These are phyloP conservation scores for Augiades crinisus DNA, from an alignment of 2,888 invertebrate genomes.

Conservation along the genomic window DNA sequence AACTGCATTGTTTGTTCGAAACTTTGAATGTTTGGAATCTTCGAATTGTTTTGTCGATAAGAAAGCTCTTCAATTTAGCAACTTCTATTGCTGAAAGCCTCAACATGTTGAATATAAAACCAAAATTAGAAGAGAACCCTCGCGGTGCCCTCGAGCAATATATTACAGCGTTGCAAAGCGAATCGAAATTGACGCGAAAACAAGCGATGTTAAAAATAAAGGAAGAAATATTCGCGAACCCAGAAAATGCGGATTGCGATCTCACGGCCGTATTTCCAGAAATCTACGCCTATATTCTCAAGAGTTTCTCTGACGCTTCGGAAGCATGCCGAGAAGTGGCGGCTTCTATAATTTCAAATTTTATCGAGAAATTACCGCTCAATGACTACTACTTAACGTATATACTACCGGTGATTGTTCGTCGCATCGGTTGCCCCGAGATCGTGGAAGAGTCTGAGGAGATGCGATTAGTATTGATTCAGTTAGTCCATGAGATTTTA, in stretches of 20 bases:
- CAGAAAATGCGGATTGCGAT: slow-evolving; percentile 58
- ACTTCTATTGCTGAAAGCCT: neutral
- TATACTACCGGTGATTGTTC: slow-evolving; percentile 87
- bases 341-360: slow-evolving; percentile 77
- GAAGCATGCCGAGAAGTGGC: slow-evolving; percentile 84
- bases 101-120: slow-evolving; percentile 50
- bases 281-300: slow-evolving; percentile 64
- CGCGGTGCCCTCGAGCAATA: slow-evolving; percentile 56
- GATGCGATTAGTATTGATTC: slow-evolving; percentile 86
- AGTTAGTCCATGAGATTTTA: slow-evolving; percentile 85
- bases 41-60: slow-evolving; percentile 9
- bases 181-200: slow-evolving; percentile 81
- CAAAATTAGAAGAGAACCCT: slow-evolving; percentile 55
- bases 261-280: slow-evolving; percentile 57
- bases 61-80: too few relatives aligned
- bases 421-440: slow-evolving; percentile 89
- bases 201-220: slow-evolving; percentile 79
- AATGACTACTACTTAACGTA: slow-evolving; percentile 88
- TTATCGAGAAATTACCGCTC: slow-evolving; percentile 80
- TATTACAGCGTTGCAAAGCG: slow-evolving; percentile 76
- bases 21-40: slow-evolving; percentile 15
- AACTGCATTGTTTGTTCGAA: slow-evolving; percentile 37
- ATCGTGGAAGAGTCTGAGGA: slow-evolving; percentile 88
- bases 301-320: slow-evolving; percentile 77
- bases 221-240: slow-evolving; percentile 65